phyloP scores from a whole-genome alignment of 2,113 vertebrate genomes.

The Acanthisitta chloris region DNA sequence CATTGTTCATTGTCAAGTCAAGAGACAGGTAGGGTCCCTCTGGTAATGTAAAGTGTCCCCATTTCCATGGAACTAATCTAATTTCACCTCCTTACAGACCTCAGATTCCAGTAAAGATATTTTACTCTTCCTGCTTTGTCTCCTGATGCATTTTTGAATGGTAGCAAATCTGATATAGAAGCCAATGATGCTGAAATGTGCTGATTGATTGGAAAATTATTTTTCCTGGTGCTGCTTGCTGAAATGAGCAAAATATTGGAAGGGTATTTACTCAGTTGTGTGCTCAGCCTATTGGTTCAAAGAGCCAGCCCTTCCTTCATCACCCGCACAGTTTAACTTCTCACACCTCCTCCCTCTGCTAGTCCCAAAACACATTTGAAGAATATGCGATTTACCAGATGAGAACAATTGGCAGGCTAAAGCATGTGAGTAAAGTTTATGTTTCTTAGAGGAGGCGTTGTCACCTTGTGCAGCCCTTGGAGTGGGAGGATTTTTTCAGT shows the following conservation, averaged over 20 bases:
- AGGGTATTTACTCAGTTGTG: constrained; percentile 36
- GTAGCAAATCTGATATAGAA: constrained; percentile 74
- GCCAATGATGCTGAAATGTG: constrained; percentile 73
- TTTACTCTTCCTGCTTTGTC: constrained; percentile 72
- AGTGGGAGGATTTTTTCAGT: constrained; percentile 28
- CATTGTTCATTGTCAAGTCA: constrained; percentile 72
- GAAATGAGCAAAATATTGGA: constrained; percentile 40
- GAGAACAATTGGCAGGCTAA: constrained; percentile 50
- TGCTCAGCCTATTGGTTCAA: neutral
- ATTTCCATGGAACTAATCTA: constrained; percentile 71
- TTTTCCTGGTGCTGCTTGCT: constrained; percentile 59
- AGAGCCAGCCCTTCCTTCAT: neutral
- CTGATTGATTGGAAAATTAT: constrained; percentile 73
- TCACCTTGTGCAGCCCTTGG: constrained; percentile 53
- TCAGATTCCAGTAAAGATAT: constrained; percentile 72
- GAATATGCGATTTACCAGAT: constrained; percentile 45
- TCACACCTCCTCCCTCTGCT: neutral
- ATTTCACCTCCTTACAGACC: constrained; percentile 71
- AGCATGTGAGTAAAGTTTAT: constrained; percentile 43
- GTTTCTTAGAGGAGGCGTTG: constrained; percentile 32
- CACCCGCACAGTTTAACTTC: neutral
- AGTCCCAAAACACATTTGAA: neutral
- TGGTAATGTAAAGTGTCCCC: constrained; percentile 70
- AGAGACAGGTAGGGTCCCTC: constrained; percentile 74
- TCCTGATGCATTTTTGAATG: constrained; percentile 74